Evolutionary conservation across 2,113 vertebrate species (phyloP).

Genomic region (Oostethus manadensis): DNA sequence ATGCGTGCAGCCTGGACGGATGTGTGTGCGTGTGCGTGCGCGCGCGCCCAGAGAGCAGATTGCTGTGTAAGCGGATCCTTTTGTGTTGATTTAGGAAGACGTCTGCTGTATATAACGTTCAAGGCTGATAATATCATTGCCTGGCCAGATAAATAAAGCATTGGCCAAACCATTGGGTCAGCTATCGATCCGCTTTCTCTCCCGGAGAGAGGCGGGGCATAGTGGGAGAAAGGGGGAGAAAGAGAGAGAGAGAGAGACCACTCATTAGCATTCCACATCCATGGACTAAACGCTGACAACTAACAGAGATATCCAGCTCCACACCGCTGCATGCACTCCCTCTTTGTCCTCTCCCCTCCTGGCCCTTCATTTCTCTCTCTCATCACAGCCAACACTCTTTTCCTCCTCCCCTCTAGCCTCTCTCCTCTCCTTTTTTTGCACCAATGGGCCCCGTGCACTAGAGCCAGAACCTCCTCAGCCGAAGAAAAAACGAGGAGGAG

Average conservation of each 20-base stretch:
- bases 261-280: conserved; percentile 89
- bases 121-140: conserved; percentile 82
- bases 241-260: conserved; percentile 42
- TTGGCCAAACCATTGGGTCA: conserved; percentile 78
- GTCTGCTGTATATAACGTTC: conserved; percentile 84
- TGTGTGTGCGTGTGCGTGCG: conserved; percentile 25
- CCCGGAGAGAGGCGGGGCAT: conserved; percentile 48
- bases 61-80: conserved; percentile 77
- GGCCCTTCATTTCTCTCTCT: conserved; percentile 70
- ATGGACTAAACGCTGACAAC: conserved; percentile 86
- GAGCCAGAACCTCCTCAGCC: conserved; percentile 48
- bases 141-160: conserved; percentile 82
- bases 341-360: conserved; percentile 59
- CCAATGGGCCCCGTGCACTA: conserved; percentile 54
- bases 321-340: conserved; percentile 73
- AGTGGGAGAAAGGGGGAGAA: conserved; percentile 21
- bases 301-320: conserved; percentile 92
- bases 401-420: conserved; percentile 39
- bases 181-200: conserved; percentile 75
- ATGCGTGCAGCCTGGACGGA: too few species aligned
- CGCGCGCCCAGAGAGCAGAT: conserved; percentile 43
- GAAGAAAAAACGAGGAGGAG: conserved; percentile 10
- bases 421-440: conserved; percentile 28
- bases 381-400: conserved; percentile 65
- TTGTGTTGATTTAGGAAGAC: conserved; percentile 90